Base-by-base conservation (phyloP, 2,113 vertebrate genomes). In the Otolemur garnettii region DNA sequence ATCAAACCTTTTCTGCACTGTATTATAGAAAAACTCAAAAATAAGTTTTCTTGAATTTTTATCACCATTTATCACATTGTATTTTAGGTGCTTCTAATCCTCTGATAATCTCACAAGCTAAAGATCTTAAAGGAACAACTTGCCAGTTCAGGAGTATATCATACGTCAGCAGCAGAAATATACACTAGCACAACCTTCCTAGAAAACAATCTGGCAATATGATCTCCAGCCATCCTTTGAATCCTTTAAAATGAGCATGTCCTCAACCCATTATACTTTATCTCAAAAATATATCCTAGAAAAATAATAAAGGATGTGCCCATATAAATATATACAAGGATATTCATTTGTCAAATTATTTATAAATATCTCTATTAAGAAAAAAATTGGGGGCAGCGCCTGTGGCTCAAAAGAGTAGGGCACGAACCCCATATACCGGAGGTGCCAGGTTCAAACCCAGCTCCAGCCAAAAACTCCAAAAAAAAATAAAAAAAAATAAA, bases 81-180 rank as follows among this genome's bases (percentile, higher is more conserved):
- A 88, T 59, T 81, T 94, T 80, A 96, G 68, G 11, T 62, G 33
- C 66, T 91, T 95, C 28, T 87, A 93, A 85, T 71, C 53, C 35
- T 87, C 68, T 57, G 18, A 64, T 87, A 94, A 66, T 91, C 38
- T 91, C 75, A 80, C 8, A 87, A 74, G 2, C 60, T 50, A 74
- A 86, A 79, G 26, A 77, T 77, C 53, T 90, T 95, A 86, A 17
- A 24, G 53, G n/a, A 78, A 45, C 57, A 75, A 88, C 18, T 42
- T 15, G 33, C 14, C 22, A 68, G 14, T 86, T 86, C 30, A 83
- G 55, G 18, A 60, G 17, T 21, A 71, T 69, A 62, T 62, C 1
- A 53, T 17, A 28, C 10, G 80, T 3, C 33, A 71, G 7, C 21
- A 24, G 33, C 35, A 4, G 55, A 15, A 62, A 12, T 30, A 53